These are phyloP conservation scores for Pogonocherus hispidulus DNA, from an alignment of 2,888 invertebrate genomes.

Conservation along the genomic window DNA sequence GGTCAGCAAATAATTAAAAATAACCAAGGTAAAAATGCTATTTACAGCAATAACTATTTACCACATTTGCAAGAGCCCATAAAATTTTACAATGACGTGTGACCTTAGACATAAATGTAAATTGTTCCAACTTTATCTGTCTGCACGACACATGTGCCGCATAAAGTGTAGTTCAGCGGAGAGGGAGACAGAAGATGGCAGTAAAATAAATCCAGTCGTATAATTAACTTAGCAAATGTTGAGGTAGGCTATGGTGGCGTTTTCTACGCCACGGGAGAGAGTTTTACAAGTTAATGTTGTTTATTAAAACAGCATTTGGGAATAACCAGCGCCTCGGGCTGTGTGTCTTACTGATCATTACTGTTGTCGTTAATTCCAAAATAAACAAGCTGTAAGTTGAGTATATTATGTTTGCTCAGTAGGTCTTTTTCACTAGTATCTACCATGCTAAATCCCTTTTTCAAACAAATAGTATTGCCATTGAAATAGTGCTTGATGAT, in stretches of 20 bases:
- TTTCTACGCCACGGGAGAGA: background rate
- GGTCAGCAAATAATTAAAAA: slow-evolving; percentile 13
- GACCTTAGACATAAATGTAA: slow-evolving; percentile 51
- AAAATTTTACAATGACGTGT: slow-evolving; percentile 51
- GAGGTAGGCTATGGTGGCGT: slow-evolving; percentile 22
- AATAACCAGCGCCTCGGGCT: too few species aligned
- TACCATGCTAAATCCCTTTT: too few species aligned
- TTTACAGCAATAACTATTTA: slow-evolving; percentile 46
- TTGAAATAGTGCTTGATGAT: too few species aligned
- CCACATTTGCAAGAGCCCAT: slow-evolving; percentile 47
- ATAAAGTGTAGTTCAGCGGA: slow-evolving; percentile 12
- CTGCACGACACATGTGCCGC: slow-evolving; percentile 15
- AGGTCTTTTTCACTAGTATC: too few species aligned
- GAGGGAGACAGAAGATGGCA: slow-evolving; percentile 5
- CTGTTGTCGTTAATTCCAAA: too few species aligned
- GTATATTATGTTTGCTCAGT: too few species aligned
- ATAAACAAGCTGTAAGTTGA: too few species aligned
- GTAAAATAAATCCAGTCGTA: slow-evolving; percentile 18
- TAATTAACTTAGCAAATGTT: slow-evolving; percentile 28
- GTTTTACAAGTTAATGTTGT: slow-evolving; percentile 12
- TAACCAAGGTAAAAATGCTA: slow-evolving; percentile 41
- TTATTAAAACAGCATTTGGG: background rate
- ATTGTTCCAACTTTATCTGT: slow-evolving; percentile 43
- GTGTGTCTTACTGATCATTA: too few species aligned
- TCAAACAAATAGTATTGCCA: too few species aligned